Percentiles rank a stretch among this genome's conserved stretches.
phyloP scores from a whole-genome alignment of 53 echinoderm and acorn worm genomes.

The Crossaster papposus region DNA sequence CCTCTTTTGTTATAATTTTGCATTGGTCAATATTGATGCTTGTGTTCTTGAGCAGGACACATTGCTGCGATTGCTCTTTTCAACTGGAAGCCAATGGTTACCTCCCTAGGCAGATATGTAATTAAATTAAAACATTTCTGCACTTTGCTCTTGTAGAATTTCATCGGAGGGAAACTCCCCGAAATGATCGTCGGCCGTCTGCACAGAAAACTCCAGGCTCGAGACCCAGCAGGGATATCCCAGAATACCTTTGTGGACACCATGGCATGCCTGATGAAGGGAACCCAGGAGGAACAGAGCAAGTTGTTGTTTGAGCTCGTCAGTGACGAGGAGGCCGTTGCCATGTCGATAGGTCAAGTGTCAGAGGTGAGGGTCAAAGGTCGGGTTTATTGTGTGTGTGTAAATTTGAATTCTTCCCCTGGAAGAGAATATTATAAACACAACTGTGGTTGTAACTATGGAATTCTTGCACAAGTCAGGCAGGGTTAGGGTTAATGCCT shows the following conservation, averaged over 20 bases:
- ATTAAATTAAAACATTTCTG: neutral
- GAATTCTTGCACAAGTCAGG: too few relatives aligned
- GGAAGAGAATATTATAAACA: too few relatives aligned
- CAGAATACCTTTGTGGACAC: slow-evolving; percentile 72
- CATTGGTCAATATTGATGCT: too few relatives aligned
- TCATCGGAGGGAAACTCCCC: slow-evolving; percentile 68
- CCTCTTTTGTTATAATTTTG: neutral
- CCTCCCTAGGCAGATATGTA: too few relatives aligned
- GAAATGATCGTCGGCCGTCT: slow-evolving; percentile 51
- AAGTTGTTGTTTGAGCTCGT: slow-evolving; percentile 70
- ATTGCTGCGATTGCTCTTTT: neutral
- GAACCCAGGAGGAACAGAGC: slow-evolving; percentile 85
- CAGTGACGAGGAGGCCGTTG: slow-evolving; percentile 61
- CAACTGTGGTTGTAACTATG: too few relatives aligned
- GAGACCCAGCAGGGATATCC: slow-evolving; percentile 57
- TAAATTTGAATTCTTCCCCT: too few relatives aligned
- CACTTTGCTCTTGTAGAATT: slow-evolving; percentile 41
- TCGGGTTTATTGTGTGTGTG: neutral
- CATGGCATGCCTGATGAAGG: slow-evolving; percentile 82
- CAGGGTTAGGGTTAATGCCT: too few relatives aligned
- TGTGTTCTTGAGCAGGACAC: neutral
- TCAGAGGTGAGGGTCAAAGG: slow-evolving; percentile 62
- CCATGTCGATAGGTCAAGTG: slow-evolving; percentile 61
- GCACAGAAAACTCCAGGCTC: slow-evolving; percentile 69
- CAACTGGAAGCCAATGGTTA: neutral